Evolutionary conservation across 2,888 invertebrate species (phyloP), one percentile per base, ranked within the genome.

Genomic region (Bibio marci): DNA sequence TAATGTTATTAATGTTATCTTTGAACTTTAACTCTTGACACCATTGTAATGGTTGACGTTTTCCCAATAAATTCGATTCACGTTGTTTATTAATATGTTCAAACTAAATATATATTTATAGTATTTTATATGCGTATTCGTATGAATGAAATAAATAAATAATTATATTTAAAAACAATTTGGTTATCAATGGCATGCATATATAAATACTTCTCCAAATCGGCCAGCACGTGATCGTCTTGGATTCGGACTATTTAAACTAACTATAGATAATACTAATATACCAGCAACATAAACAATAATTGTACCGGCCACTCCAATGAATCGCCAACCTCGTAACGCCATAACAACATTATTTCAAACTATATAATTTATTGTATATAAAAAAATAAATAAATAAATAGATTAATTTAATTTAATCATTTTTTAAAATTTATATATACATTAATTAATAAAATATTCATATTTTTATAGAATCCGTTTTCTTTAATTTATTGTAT

Each of bases 281-380:
- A 61, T 58, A 41, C 61, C 61, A 46, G 56, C 55, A 43, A 61
- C 57, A 48, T 61, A 61, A 45, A 58, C 57, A 50, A 59, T 55
- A 46, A 62, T 58, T 48, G 57, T 56, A 48, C 55, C 57, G 50
- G 58, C 56, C 48, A 60, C 56, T 48, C 59, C 59, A 51, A 58
- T 54, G 51, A 62, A 55, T 52, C 61, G 58, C 61, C 61, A 61
- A 51, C 59, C 57, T 53, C 58, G 58, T 50, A 58, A 51, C 56
- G 56, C 56, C 59, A 60, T 60, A 44, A 34, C 39, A 35, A 28
- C 42, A 38, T 38, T 38, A 41, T 41, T 37, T 36, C 36, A 35
- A 4, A 7, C 13, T 28, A 28, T n/a, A 22, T 22, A 22, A n/a
- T n/a, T n/a, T n/a, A n/a, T n/a, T n/a, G n/a, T n/a, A n/a, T n/a